Conservation (phyloP, 2,113 vertebrate species). For the Pogonocichla stellata region DNA sequence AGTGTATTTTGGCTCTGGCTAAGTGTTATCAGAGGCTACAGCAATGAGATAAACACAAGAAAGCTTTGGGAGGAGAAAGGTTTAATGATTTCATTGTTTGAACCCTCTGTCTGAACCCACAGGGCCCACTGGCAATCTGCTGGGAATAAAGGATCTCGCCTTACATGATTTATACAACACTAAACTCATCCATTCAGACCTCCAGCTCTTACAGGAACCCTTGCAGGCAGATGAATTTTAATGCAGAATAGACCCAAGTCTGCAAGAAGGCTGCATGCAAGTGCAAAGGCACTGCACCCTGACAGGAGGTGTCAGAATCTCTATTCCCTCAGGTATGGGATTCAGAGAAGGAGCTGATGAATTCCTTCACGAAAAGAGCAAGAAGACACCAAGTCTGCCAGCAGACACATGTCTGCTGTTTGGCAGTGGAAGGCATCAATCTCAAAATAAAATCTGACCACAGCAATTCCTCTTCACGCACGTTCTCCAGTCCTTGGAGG, state of each 20-base stretch:
- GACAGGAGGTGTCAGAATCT: background rate
- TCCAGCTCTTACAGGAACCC: background rate
- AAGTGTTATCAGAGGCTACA: background rate
- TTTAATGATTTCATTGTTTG: slow-evolving; percentile 22
- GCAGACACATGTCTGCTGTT: background rate
- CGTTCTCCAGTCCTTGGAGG: background rate
- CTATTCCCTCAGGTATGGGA: background rate
- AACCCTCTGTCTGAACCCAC: background rate
- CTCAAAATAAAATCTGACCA: background rate
- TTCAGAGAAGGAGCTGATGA: background rate
- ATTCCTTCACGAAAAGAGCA: background rate
- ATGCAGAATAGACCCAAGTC: background rate
- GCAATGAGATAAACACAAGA: background rate
- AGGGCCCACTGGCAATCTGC: background rate
- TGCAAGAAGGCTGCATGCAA: background rate
- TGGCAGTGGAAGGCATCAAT: background rate
- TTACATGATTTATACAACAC: background rate
- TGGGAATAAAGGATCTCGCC: background rate
- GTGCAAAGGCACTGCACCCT: background rate
- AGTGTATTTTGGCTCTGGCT: background rate
- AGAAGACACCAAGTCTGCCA: background rate
- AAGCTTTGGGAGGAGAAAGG: background rate
- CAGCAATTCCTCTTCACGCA: background rate
- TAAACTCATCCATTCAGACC: background rate
- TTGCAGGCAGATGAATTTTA: background rate